A percentile compares a stretch with the other conserved stretches of the same genome.
Conservation (phyloP, 2,797 vertebrate genomes). For the Melanotaenia trifasciata region DNA sequence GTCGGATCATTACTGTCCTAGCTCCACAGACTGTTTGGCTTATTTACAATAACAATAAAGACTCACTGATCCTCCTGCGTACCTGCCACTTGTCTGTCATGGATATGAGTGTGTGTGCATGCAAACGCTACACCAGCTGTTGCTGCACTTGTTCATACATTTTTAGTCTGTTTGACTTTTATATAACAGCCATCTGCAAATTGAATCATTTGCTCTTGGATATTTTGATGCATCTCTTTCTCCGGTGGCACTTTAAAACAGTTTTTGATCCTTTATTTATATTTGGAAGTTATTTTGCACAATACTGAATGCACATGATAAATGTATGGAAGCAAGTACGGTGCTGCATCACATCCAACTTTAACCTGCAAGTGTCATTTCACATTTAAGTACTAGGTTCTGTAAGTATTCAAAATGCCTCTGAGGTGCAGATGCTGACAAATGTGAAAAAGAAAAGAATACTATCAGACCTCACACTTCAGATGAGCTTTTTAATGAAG, state of each 20-base stretch:
- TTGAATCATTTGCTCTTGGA: not conserved
- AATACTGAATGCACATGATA: slow-evolving; percentile 5
- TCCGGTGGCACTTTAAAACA: slow-evolving; percentile 6
- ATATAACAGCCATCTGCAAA: not conserved
- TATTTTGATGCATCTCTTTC: slow-evolving; percentile 6
- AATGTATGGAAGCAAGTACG: not conserved
- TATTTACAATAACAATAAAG: slow-evolving; percentile 50
- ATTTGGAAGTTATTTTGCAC: not conserved
- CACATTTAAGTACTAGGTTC: not conserved
- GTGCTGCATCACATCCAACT: not conserved
- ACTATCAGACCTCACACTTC: not conserved
- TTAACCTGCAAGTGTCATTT: not conserved
- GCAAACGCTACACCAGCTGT: slow-evolving; percentile 16
- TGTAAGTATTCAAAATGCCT: not conserved
- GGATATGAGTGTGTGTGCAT: not conserved
- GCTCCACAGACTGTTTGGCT: slow-evolving; percentile 42
- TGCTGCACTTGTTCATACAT: slow-evolving; percentile 5
- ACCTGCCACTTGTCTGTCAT: slow-evolving; percentile 48
- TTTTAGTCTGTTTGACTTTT: slow-evolving; percentile 16
- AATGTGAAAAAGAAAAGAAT: not conserved
- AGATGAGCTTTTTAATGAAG: not conserved
- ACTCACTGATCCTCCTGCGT: slow-evolving; percentile 49
- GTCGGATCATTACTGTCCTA: slow-evolving; percentile 29
- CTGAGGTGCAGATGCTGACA: not conserved
- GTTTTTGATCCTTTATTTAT: slow-evolving; percentile 1